phyloP scores from a whole-genome alignment of 1,140 invertebrate genomes.

The Chionoecetes opilio region DNA sequence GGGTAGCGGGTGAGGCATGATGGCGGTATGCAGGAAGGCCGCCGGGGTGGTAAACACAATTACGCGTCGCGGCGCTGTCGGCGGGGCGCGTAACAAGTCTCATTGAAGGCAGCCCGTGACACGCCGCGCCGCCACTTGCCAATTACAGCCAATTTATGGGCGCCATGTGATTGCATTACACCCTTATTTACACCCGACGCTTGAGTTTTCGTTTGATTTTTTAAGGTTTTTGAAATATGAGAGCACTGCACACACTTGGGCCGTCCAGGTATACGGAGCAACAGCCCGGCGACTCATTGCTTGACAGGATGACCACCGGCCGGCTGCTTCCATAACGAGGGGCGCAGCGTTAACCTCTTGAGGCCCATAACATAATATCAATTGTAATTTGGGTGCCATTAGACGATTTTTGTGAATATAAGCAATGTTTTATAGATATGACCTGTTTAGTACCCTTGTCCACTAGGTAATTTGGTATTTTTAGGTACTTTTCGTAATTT shows the following conservation, averaged over 20 bases:
- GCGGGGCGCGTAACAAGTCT: not conserved
- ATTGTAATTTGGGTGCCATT: too few relatives aligned
- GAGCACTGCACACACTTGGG: not conserved
- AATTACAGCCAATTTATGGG: constrained; percentile 20
- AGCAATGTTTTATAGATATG: too few relatives aligned
- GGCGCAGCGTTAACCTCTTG: too few relatives aligned
- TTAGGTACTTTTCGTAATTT: too few relatives aligned
- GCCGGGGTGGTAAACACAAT: not conserved
- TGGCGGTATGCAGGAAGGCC: constrained; percentile 9
- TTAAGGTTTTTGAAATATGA: not conserved
- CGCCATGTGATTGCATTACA: constrained; percentile 9
- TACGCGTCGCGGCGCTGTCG: not conserved
- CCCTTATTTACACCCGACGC: not conserved
- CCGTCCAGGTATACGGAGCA: too few relatives aligned
- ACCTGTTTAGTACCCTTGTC: too few relatives aligned
- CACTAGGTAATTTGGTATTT: too few relatives aligned
- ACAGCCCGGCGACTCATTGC: too few relatives aligned
- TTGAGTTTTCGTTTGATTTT: not conserved
- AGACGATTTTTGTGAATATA: too few relatives aligned
- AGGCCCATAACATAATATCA: too few relatives aligned
- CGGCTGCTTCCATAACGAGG: too few relatives aligned
- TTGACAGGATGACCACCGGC: too few relatives aligned
- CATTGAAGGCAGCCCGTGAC: not conserved
- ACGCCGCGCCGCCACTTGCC: constrained; percentile 9
- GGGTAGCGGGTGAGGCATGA: not conserved